phyloP scores from a whole-genome alignment of 2,797 vertebrate species.

The Dicrostonyx torquatus region DNA sequence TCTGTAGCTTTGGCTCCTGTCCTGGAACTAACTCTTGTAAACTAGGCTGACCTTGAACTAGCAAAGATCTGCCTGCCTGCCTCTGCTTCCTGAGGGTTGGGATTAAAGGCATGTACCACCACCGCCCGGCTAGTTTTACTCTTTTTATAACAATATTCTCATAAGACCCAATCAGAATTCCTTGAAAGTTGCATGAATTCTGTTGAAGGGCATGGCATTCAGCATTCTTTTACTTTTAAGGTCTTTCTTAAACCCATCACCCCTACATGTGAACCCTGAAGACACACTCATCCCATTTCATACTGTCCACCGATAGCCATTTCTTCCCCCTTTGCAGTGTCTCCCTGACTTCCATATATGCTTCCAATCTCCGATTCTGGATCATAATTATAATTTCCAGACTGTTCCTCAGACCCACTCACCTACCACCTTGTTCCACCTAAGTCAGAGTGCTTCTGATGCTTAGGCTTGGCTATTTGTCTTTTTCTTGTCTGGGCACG shows the following conservation, averaged over 20 bases:
- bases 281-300: neutral
- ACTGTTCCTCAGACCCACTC: neutral
- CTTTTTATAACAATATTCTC: neutral
- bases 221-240: neutral
- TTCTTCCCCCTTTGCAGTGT: neutral
- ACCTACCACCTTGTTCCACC: neutral
- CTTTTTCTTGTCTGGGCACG: conserved; percentile 14
- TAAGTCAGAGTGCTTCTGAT: neutral
- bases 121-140: neutral
- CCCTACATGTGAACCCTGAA: neutral
- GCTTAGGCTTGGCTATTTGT: neutral
- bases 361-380: neutral
- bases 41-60: too few species aligned
- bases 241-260: neutral
- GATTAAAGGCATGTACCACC: too few species aligned
- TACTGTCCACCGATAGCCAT: neutral
- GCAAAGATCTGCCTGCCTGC: too few species aligned
- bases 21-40: too few species aligned
- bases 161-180: neutral
- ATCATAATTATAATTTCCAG: neutral
- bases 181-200: neutral
- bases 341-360: neutral
- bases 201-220: neutral
- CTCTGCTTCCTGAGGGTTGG: too few species aligned
- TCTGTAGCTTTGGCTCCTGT: too few species aligned